Evolutionary conservation across 2,113 vertebrate genomes (phyloP), one percentile per base, ranked within the genome.

Genomic region (Pitta sordida): DNA sequence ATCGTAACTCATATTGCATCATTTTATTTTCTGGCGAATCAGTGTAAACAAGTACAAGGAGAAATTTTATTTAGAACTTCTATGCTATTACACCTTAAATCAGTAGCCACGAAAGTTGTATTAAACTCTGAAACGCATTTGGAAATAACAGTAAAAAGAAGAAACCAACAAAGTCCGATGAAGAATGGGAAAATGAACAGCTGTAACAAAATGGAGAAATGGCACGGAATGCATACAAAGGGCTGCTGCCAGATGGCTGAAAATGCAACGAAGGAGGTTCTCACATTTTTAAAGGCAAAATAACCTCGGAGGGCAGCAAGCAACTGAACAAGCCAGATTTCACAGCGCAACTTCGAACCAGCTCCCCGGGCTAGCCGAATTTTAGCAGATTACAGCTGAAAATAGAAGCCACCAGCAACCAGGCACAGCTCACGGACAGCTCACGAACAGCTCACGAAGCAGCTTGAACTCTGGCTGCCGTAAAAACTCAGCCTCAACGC

Each of bases 361-460:
- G 43, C 17, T 52, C 21, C 36, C 63, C 29, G 27, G 26, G 26
- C 2, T 1, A 68, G 37, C 10, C 5, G 3, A 32, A 63, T 81
- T 77, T 53, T 4, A 86, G 51, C 46, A 21, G 11, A 17, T n/a
- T 7, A 26, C 43, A 70, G 37, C 26, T 27, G 69, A 46, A 73
- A 53, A 24, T 0, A 2, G 14, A 43, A 27, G 65, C 10, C 0
- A 22, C 6, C 32, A 14, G 20, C 56, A 18, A 19, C 2, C 1
- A 3, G 26, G 43, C 64, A 19, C 63, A 41, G 43, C 59, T 37
- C 11, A 4, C 15, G 7, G 10, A 15, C 10, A 10, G n/a, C n/a
- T n/a, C n/a, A n/a, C n/a, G n/a, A n/a, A n/a, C n/a, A n/a, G n/a
- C n/a, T n/a, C n/a, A n/a, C n/a, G n/a, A n/a, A n/a, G n/a, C n/a